Conservation (phyloP, 2,888 invertebrate genomes). For the Craniophora ligustri region DNA sequence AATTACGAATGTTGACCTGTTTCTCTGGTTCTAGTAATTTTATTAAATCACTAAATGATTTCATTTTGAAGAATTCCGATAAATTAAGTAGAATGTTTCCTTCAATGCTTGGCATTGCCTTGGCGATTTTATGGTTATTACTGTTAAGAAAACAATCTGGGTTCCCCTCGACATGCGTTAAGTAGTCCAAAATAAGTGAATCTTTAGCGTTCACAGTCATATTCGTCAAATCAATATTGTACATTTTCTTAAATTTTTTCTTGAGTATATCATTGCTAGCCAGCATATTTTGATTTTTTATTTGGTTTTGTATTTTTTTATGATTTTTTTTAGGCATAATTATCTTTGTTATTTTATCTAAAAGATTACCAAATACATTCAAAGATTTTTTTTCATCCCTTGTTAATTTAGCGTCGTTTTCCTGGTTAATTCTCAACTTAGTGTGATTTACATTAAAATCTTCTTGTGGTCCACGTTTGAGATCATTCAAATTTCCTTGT, state of each 20-base stretch:
- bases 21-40: slow-evolving; percentile 61
- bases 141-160: slow-evolving; percentile 68
- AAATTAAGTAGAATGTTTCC: slow-evolving; percentile 76
- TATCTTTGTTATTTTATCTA: slow-evolving; percentile 76
- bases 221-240: slow-evolving; percentile 63
- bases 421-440: neutral
- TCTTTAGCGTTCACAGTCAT: slow-evolving; percentile 73
- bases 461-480: slow-evolving; percentile 51
- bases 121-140: slow-evolving; percentile 39
- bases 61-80: slow-evolving; percentile 79
- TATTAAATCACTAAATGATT: slow-evolving; percentile 75
- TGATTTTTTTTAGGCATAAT: slow-evolving; percentile 68
- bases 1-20: neutral
- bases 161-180: slow-evolving; percentile 70
- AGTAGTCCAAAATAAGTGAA: slow-evolving; percentile 75
- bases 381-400: slow-evolving; percentile 62
- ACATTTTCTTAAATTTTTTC: slow-evolving; percentile 62
- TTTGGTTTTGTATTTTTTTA: slow-evolving; percentile 61
- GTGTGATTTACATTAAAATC: slow-evolving; percentile 14
- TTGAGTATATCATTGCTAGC: slow-evolving; percentile 53
- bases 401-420: slow-evolving; percentile 32
- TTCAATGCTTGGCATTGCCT: slow-evolving; percentile 60
- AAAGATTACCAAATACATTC: slow-evolving; percentile 70
- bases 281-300: slow-evolving; percentile 63
- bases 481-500: slow-evolving; percentile 60